Base-by-base conservation (phyloP, 2,888 invertebrate genomes). In the Troglohyphantes excavatus region DNA sequence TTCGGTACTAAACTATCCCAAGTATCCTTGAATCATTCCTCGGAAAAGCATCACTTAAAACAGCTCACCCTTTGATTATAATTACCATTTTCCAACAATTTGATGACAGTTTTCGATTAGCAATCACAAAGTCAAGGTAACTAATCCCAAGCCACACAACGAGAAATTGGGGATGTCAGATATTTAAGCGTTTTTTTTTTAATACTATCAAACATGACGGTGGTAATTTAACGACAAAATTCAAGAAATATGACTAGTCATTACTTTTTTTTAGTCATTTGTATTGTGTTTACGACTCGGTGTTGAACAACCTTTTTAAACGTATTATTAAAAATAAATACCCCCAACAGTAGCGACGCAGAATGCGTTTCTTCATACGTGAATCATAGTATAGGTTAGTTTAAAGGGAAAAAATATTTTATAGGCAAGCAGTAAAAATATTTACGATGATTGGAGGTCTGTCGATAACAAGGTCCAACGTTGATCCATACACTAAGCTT, bases 361-460 rank as follows among this genome's bases (percentile, higher is more conserved):
- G 46, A 72, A 72, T 70, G n/a, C n/a, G n/a, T 19, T 13, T 43
- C 21, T 72, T 26, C 13, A 21, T 13, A 53, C 2, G 13, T n/a
- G 53, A 53, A 53, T 17, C n/a, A 9, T 5, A 53, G 2, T 53
- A 39, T n/a, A 17, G 2, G 53, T 53, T 53, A 17, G 17, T 53
- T 53, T 53, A 53, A 53, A 53, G 17, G 2, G n/a, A 17, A n/a
- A n/a, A 53, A 2, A 43, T 78, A 33, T 59, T 75, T 75, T 75
- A 75, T 59, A 23, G 75, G 3, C 13, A n/a, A 19, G 19, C 53
- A 26, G 53, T 75, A 75, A 75, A 75, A 59, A 33, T 0, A n/a
- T 75, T 75, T 75, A 75, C 59, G 75, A 61, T 53, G 27, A 61
- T 75, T 33, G 19, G 27, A 59, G 46, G 21, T 27, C 17, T 75